Base-by-base conservation (phyloP, 1,140 invertebrate species). In the Diachasma alloeum region DNA sequence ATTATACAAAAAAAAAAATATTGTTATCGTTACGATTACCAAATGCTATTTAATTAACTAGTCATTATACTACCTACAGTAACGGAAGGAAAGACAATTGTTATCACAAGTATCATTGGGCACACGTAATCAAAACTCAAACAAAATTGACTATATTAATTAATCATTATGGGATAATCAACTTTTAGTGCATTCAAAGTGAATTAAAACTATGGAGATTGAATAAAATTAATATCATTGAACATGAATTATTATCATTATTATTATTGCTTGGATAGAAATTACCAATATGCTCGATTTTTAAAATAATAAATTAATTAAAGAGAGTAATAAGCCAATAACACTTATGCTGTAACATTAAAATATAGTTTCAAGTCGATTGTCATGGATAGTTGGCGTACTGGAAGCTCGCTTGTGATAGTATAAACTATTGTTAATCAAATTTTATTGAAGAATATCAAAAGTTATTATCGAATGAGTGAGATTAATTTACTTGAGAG, bases 391-490 rank as follows among this genome's bases (percentile, higher is more conserved):
- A 44, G 44, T 19, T 72, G 42, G 42, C 70, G 70, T 46, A 72
- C 39, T 48, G 70, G 22, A 31, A 22, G 22, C 46, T 48, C 39
- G 70, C 70, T 72, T 72, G 70, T 72, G 70, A 72, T 72, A 72
- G 70, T 53, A 63, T 63, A 6, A 24, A 24, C 8, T 44, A 72
- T 11, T 72, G 70, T 72, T 72, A 70, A 70, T 22, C 70, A 72
- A 72, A 48, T 72, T 72, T 72, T 48, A 48, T 48, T 53, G 44
- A 11, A 48, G 44, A 69, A 36, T 37, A 69, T 39, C 36, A 69
- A 63, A 63, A 63, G 24, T 63, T 63, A 48, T 44, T 48, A 53
- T 44, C 46, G 24, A 48, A 48, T 46, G 70, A 72, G 24, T 72
- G 37, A 24, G 44, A 72, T 72, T 44, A 22, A 72, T 72, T 44